Evolutionary conservation across 2,113 vertebrate species (phyloP).

Genomic region (Brienomyrus longianalis): DNA sequence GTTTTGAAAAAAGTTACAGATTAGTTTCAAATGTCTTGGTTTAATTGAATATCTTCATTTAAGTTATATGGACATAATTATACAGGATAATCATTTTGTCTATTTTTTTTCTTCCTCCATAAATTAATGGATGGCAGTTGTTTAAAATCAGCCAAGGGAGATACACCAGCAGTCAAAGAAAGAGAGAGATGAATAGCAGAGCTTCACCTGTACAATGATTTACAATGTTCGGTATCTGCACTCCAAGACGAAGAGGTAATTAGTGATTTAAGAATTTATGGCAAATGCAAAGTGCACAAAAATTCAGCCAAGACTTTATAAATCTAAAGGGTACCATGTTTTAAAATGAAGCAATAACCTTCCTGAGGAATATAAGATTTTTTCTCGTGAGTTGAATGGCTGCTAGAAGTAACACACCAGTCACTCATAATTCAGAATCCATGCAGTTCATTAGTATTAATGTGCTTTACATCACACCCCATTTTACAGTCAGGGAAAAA

Average conservation of each 20-base stretch:
- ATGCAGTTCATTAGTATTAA: background rate
- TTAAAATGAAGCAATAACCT: background rate
- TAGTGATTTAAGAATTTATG: background rate
- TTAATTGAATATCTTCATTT: background rate
- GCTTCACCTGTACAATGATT: background rate
- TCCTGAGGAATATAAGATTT: background rate
- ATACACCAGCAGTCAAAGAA: background rate
- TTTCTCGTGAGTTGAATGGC: background rate
- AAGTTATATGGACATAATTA: background rate
- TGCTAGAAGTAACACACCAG: background rate
- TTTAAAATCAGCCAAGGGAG: background rate
- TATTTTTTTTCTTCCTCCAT: background rate
- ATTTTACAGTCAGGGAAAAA: background rate
- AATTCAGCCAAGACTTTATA: background rate
- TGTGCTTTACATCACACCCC: background rate
- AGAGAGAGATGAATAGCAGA: background rate
- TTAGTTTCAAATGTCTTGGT: background rate
- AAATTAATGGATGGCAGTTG: background rate
- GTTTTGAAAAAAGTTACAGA: background rate
- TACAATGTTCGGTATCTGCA: background rate
- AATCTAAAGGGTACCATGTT: background rate
- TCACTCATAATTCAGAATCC: conserved; percentile 1
- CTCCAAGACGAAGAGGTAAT: background rate
- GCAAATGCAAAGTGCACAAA: background rate
- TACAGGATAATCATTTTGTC: background rate